Evolutionary conservation across 2,888 invertebrate genomes (phyloP), one percentile per base, ranked within the genome.

Genomic region (Aphodius sticticus): DNA sequence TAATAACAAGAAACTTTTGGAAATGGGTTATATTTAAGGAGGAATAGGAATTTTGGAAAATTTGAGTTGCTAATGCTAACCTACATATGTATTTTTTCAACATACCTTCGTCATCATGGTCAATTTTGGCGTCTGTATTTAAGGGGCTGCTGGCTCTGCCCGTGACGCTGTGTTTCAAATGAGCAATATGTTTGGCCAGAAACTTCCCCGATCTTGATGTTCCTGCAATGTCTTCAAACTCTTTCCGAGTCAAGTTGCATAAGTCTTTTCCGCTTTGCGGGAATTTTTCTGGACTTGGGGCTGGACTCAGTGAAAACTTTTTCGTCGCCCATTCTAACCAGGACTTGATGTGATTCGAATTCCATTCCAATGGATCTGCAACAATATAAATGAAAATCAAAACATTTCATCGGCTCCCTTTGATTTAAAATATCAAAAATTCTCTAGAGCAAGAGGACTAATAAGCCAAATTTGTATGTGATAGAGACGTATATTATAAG

Each of bases 351-450:
- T 94, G 92, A 38, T 88, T 88, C 15, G 88, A 85, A 80, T 89
- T 91, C 94, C 94, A 94, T 86, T 92, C 92, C 76, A 91, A 89
- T 36, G 94, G 93, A 91, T 94, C 93, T 92, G 86, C 69, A 86
- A 86, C 53, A 53, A 53, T 5, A 77, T 71, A 76, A 69, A 14
- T 36, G 70, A 77, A 72, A 77, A 76, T 69, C 12, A 76, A 0
- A 26, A 38, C 53, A 26, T 69, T 36, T 76, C 36, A 76, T 26
- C 2, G 26, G 26, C 26, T 26, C 3, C 3, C 2, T 26, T 26
- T 26, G 26, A 26, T 26, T 26, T 3, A 3, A 26, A 2, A 26
- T 26, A 26, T 26, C 1, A 26, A 26, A 26, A 2, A 26, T 26
- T 26, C 26, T 26, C 26, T n/a, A n/a, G n/a, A n/a, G n/a, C n/a